Evolutionary conservation across 2,888 invertebrate species (phyloP).

Genomic region (Drosophila rellima): DNA sequence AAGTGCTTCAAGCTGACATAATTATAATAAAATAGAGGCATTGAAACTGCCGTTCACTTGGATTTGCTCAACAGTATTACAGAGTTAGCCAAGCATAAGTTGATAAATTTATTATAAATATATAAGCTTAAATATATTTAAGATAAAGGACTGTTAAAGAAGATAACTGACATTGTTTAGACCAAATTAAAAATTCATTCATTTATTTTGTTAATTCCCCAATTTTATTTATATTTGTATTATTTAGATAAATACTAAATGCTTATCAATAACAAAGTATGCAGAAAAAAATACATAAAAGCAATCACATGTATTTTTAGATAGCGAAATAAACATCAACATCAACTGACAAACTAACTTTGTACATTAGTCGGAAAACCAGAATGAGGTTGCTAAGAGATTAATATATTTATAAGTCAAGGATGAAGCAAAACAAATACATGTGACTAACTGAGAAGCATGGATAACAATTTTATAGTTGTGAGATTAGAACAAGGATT

Average conservation of each 20-base stretch:
- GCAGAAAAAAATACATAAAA: background rate
- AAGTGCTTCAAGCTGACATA: slow-evolving; percentile 23
- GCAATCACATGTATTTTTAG: background rate
- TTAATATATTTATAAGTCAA: slow-evolving; percentile 15
- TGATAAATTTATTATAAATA: background rate
- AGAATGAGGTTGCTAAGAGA: slow-evolving; percentile 1
- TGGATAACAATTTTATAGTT: slow-evolving; percentile 29
- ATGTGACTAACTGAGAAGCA: background rate
- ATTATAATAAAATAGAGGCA: slow-evolving; percentile 24
- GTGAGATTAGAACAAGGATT: slow-evolving; percentile 30
- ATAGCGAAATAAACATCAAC: background rate
- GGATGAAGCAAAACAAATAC: slow-evolving; percentile 17
- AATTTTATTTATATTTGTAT: no score
- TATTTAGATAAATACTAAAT: no score
- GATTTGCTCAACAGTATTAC: background rate
- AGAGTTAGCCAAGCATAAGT: background rate
- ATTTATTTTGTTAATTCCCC: no score
- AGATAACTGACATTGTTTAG: no score
- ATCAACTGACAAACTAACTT: slow-evolving; percentile 8
- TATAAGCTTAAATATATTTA: background rate
- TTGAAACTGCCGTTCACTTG: background rate
- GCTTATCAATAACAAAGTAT: background rate
- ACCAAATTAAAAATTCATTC: no score
- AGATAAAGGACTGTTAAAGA: background rate
- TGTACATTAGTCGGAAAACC: background rate